Conservation (phyloP, 1,140 invertebrate species). For the Pseudomyrmex gracilis region DNA sequence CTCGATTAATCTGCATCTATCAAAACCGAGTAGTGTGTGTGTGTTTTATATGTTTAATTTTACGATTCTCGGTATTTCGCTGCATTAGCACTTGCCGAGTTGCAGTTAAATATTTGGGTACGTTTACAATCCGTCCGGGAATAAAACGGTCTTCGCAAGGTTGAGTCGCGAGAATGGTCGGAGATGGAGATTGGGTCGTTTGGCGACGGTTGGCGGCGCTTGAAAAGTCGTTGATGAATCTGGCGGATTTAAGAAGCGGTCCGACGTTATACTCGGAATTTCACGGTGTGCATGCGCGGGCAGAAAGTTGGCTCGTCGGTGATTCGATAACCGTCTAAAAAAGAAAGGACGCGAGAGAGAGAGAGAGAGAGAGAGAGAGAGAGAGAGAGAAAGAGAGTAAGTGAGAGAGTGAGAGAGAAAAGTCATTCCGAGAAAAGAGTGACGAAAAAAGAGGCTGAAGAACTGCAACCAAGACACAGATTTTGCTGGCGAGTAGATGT, state of each 20-base stretch:
- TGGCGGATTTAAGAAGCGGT: constrained; percentile 29
- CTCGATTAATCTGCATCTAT: background rate
- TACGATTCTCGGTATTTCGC: background rate
- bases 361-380: constrained; percentile 16
- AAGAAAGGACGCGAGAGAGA: constrained; percentile 41
- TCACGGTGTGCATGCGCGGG: constrained; percentile 12
- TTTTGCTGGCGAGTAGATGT: constrained; percentile 67
- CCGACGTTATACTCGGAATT: constrained; percentile 23
- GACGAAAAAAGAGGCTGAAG: constrained; percentile 65
- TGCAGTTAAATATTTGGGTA: constrained; percentile 6
- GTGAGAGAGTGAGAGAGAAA: constrained; percentile 2
- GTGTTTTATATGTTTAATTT: background rate
- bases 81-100: background rate
- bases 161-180: constrained; percentile 36
- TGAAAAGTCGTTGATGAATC: constrained; percentile 49
- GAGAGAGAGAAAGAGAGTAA: background rate
- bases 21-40: background rate
- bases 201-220: constrained; percentile 15
- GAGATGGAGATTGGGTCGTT: constrained; percentile 40
- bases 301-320: constrained; percentile 30
- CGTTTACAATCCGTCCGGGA: background rate
- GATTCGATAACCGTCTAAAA: constrained; percentile 57
- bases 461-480: constrained; percentile 74
- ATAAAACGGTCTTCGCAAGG: constrained; percentile 7
- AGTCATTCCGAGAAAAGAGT: constrained; percentile 5